These are phyloP conservation scores for Coenonympha glycerion DNA, from an alignment of 2,888 invertebrate genomes.

Conservation along the genomic window DNA sequence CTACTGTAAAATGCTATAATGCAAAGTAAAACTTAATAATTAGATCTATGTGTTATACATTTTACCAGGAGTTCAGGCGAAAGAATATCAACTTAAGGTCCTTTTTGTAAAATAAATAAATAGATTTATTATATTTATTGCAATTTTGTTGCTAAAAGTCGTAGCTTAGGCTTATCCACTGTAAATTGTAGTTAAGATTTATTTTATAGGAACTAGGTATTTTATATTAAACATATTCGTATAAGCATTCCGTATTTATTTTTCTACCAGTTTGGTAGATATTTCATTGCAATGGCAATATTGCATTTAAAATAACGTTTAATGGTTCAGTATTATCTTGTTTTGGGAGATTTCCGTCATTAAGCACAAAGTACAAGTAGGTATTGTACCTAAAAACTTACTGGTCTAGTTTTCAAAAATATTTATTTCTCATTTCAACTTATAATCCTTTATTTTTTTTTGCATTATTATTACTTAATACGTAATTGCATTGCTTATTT, in stretches of 20 bases:
- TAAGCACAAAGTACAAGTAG: not conserved
- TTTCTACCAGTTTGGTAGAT: slow-evolving; percentile 32
- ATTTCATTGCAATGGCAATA: slow-evolving; percentile 14
- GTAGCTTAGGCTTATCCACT: slow-evolving; percentile 37
- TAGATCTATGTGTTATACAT: slow-evolving; percentile 1
- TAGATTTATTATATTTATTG: slow-evolving; percentile 39
- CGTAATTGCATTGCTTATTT: no score
- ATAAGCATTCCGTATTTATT: slow-evolving; percentile 47
- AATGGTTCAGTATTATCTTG: slow-evolving; percentile 25
- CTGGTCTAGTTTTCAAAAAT: no score
- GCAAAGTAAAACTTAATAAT: no score
- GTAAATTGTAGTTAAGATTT: slow-evolving; percentile 42
- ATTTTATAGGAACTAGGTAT: slow-evolving; percentile 34
- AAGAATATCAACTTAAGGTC: slow-evolving; percentile 30
- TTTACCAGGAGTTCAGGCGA: not conserved
- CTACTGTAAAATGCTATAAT: no score
- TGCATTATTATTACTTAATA: no score
- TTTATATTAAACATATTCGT: slow-evolving; percentile 23
- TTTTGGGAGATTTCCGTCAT: slow-evolving; percentile 11
- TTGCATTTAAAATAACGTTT: slow-evolving; percentile 13
- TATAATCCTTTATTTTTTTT: not conserved
- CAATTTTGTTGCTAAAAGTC: slow-evolving; percentile 40
- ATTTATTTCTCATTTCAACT: no score
- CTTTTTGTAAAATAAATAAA: slow-evolving; percentile 36
- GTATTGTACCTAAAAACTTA: no score